phyloP scores from a whole-genome alignment of 2,888 invertebrate species.

The Belgica antarctica region DNA sequence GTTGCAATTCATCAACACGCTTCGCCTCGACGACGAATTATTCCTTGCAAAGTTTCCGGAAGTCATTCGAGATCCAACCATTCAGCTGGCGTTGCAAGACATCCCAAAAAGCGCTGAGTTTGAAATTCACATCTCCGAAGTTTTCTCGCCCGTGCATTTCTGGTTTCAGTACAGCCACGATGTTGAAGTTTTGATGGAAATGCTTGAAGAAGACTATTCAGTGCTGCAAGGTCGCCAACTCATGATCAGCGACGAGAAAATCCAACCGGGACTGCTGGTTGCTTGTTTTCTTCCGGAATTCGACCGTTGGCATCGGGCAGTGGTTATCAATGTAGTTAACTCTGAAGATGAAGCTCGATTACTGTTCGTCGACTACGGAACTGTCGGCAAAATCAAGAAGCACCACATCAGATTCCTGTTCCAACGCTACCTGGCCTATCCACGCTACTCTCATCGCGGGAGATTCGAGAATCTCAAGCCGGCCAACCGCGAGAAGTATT shows the following conservation, averaged over 20 bases:
- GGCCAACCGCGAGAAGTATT: not conserved
- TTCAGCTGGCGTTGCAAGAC: not conserved
- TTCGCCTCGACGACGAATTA: too few relatives aligned
- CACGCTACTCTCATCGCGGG: not conserved
- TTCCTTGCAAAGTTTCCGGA: too few relatives aligned
- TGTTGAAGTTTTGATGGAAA: not conserved
- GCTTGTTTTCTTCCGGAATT: not conserved
- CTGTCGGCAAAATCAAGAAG: not conserved
- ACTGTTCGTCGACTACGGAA: not conserved
- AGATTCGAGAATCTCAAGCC: not conserved
- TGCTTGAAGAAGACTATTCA: not conserved
- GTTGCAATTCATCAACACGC: too few relatives aligned
- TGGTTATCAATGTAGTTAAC: not conserved
- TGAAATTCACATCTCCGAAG: not conserved
- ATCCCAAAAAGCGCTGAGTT: not conserved
- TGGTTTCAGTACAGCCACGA: not conserved
- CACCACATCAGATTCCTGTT: not conserved
- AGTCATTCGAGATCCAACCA: not conserved
- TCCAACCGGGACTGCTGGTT: not conserved
- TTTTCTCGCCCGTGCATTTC: conserved; percentile 1
- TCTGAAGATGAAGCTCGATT: not conserved
- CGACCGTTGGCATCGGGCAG: not conserved
- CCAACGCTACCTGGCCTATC: not conserved
- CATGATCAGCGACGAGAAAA: not conserved
- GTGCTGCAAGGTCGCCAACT: not conserved